A percentile compares a stretch with the other conserved stretches of the same genome.
These are phyloP conservation scores for Melanostoma scalare DNA, from an alignment of 2,888 invertebrate genomes.

Conservation along the genomic window DNA sequence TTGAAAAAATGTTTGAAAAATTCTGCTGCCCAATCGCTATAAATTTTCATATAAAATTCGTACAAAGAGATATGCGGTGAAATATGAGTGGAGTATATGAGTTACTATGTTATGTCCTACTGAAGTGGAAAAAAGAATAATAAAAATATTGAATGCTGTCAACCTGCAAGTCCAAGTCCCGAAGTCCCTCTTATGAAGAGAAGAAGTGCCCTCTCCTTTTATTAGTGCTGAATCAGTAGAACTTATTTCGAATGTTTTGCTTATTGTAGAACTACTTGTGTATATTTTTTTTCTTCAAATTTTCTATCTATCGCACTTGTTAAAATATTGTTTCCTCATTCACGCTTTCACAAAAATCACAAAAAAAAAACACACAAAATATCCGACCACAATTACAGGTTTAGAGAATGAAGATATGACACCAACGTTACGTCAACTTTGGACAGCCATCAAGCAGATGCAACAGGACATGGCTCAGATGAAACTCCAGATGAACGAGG, in stretches of 20 bases:
- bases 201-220: constrained; percentile 13
- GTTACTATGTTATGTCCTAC: too few relatives aligned
- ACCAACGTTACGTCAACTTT: constrained; percentile 81
- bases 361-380: constrained; percentile 47
- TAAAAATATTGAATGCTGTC: too few relatives aligned
- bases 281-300: constrained; percentile 23
- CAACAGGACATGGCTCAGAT: constrained; percentile 82
- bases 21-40: too few relatives aligned
- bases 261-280: background rate
- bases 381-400: constrained; percentile 76
- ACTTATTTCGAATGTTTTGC: constrained; percentile 25
- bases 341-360: constrained; percentile 35
- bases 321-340: constrained; percentile 25
- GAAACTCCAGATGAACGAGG: constrained; percentile 82
- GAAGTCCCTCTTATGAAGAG: too few relatives aligned
- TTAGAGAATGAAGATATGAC: constrained; percentile 82
- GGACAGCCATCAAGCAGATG: constrained; percentile 81
- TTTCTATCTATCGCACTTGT: constrained; percentile 22
- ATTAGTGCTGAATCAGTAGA: too few relatives aligned
- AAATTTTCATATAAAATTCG: too few relatives aligned
- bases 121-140: too few relatives aligned
- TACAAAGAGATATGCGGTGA: too few relatives aligned
- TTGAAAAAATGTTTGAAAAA: too few relatives aligned
- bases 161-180: too few relatives aligned
- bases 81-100: too few relatives aligned